Percentiles rank a stretch among this genome's conserved stretches.
Conservation (phyloP, 2,113 vertebrate genomes). For the Eulacestoma nigropectus region DNA sequence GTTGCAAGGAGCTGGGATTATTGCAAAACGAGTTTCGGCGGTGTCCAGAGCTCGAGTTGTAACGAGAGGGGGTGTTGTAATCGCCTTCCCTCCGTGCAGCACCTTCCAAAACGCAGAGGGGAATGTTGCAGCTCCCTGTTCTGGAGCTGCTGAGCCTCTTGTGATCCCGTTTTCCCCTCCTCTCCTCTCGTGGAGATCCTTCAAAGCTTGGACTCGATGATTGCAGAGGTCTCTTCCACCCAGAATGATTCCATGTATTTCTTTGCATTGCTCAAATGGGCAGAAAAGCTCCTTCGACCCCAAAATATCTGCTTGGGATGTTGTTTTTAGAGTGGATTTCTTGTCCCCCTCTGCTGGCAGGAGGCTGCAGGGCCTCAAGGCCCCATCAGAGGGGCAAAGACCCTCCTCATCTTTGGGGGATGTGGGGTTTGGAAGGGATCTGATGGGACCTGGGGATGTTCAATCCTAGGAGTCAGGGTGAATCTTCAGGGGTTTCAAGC, state of each 20-base stretch:
- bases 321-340: neutral
- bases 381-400: neutral
- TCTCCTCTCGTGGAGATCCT: neutral
- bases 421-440: neutral
- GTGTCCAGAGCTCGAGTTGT: neutral
- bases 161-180: neutral
- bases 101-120: neutral
- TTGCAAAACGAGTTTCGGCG: slow-evolving; percentile 21
- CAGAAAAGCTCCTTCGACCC: neutral
- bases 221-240: neutral
- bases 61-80: slow-evolving; percentile 4
- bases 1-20: slow-evolving; percentile 3
- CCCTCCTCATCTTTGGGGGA: neutral
- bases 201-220: neutral
- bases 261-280: neutral
- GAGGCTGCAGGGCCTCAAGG: neutral
- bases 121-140: neutral
- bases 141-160: neutral
- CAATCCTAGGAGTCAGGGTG: neutral
- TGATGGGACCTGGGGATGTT: neutral
- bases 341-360: slow-evolving; percentile 44
- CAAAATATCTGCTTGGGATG: rapidly evolving
- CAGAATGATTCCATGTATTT: rapidly evolving
- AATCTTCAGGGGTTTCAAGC: neutral
- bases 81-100: neutral